Evolutionary conservation across 64 coral and sea anemone species (phyloP).

Genomic region (Montipora capricornis): DNA sequence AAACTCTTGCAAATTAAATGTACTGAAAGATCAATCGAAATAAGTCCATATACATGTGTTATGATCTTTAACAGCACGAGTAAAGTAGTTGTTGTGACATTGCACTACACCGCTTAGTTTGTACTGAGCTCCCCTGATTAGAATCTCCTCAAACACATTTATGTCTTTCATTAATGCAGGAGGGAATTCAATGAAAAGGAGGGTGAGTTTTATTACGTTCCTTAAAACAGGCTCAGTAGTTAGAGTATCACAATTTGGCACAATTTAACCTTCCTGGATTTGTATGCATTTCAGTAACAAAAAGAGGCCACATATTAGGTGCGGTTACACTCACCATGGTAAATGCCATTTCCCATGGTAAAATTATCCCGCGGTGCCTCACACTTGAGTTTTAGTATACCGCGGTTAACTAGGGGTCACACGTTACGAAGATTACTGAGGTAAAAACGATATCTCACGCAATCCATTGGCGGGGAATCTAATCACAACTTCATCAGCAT

Average conservation of each 20-base stretch:
- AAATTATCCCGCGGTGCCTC: too few relatives aligned
- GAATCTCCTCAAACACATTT: slow-evolving; percentile 10
- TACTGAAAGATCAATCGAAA: background rate
- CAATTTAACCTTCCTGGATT: background rate
- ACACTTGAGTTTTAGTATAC: too few relatives aligned
- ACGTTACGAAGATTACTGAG: too few relatives aligned
- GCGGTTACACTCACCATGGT: too few relatives aligned
- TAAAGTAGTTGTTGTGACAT: slow-evolving; percentile 7
- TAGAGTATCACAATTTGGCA: background rate
- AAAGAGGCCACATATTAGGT: slow-evolving; percentile 23
- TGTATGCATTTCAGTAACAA: slow-evolving; percentile 29
- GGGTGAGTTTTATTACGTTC: slow-evolving; percentile 10
- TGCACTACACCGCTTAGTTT: slow-evolving; percentile 13
- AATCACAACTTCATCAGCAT: too few relatives aligned
- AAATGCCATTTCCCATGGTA: too few relatives aligned
- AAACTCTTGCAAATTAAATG: background rate
- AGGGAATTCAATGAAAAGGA: slow-evolving; percentile 60
- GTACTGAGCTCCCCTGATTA: background rate
- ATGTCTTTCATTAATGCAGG: background rate
- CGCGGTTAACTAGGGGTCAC: too few relatives aligned
- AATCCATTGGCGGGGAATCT: too few relatives aligned
- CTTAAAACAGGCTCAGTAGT: slow-evolving; percentile 40
- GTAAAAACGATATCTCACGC: too few relatives aligned
- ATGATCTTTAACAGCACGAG: background rate
- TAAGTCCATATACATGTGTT: slow-evolving; percentile 7